phyloP scores from a whole-genome alignment of 2,888 invertebrate genomes.

The Synanthedon tipuliformis region DNA sequence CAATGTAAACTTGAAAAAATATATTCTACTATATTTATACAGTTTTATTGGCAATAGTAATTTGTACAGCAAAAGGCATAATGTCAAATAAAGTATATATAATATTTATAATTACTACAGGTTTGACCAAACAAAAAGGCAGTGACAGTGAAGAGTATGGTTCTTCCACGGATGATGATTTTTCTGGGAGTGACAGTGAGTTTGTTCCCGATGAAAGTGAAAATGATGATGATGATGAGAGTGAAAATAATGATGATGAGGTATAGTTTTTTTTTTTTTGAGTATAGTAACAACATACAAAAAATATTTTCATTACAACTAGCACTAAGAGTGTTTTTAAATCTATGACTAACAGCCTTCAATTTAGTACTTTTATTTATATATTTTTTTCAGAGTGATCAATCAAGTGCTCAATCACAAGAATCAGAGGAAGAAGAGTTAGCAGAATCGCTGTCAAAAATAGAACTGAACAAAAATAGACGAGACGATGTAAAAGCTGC shows the following conservation, averaged over 20 bases:
- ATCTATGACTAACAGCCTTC: too few relatives aligned
- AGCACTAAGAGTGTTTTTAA: too few relatives aligned
- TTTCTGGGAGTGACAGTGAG: constrained; percentile 63
- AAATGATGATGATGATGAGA: constrained; percentile 26
- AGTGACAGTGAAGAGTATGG: constrained; percentile 51
- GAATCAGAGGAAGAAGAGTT: constrained; percentile 13
- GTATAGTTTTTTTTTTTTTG: background rate
- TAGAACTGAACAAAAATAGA: constrained; percentile 24
- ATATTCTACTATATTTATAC: too few relatives aligned
- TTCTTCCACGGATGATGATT: constrained; percentile 21
- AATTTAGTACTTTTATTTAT: too few relatives aligned
- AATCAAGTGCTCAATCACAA: background rate
- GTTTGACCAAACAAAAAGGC: constrained; percentile 48
- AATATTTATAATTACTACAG: constrained; percentile 22
- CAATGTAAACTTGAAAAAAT: too few relatives aligned
- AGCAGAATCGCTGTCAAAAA: constrained; percentile 32
- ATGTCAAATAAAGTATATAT: too few relatives aligned
- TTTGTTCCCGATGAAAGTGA: constrained; percentile 53
- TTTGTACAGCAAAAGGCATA: too few relatives aligned
- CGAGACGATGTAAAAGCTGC: constrained; percentile 27
- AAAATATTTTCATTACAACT: background rate
- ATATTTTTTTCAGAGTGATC: background rate
- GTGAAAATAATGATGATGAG: constrained; percentile 2
- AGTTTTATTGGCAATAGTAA: too few relatives aligned
- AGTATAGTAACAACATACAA: background rate